These are phyloP conservation scores for Acronicta alni DNA, from an alignment of 2,888 invertebrate species.

Conservation along the genomic window DNA sequence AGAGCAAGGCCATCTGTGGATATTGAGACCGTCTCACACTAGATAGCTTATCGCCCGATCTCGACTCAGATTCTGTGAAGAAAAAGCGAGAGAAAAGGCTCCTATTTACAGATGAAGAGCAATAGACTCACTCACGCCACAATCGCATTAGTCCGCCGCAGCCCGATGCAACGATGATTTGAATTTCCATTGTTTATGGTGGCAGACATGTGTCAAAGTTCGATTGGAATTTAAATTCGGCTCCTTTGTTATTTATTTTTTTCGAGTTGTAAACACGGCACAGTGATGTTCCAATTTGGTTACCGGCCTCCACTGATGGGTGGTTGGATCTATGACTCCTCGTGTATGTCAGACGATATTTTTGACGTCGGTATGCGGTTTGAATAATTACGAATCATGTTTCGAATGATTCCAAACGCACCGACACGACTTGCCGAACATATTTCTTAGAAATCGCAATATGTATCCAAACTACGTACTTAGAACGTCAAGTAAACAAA, in stretches of 20 bases:
- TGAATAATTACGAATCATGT: constrained; percentile 87
- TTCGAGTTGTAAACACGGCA: constrained; percentile 88
- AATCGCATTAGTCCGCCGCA: constrained; percentile 83
- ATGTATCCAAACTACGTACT: constrained; percentile 39
- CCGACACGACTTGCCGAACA: constrained; percentile 57
- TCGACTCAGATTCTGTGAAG: constrained; percentile 87
- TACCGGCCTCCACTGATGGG: constrained; percentile 79
- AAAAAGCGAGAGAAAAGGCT: constrained; percentile 88
- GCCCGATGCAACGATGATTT: constrained; percentile 86
- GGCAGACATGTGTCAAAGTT: constrained; percentile 90
- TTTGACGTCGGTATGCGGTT: constrained; percentile 85
- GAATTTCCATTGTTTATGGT: constrained; percentile 89
- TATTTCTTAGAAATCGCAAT: constrained; percentile 55
- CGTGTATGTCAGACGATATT: constrained; percentile 77
- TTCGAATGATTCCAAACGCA: constrained; percentile 59
- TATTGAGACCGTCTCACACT: constrained; percentile 88
- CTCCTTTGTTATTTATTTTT: constrained; percentile 87
- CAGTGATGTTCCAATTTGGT: constrained; percentile 89
- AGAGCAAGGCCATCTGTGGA: constrained; percentile 88
- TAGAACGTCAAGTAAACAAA: constrained; percentile 55
- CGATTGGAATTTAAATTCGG: constrained; percentile 89
- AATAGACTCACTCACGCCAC: constrained; percentile 82
- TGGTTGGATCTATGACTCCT: constrained; percentile 85
- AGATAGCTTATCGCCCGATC: constrained; percentile 87
- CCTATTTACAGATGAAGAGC: constrained; percentile 86